phyloP scores from a whole-genome alignment of 1,140 invertebrate species.

The Hormaphis cornu region DNA sequence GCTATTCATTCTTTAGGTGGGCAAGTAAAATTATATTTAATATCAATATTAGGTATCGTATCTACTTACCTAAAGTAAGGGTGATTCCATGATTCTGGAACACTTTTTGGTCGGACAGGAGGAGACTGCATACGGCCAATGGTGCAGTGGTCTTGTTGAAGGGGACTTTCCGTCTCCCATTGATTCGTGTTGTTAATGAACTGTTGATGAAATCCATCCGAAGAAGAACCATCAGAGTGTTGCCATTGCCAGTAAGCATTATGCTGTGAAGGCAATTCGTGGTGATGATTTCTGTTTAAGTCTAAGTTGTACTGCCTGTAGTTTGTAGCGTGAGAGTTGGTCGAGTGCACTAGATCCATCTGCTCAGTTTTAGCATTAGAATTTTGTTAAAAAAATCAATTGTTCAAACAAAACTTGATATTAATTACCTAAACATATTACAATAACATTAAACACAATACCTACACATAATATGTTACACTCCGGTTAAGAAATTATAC shows the following conservation, averaged over 20 bases:
- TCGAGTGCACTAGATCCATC: neutral
- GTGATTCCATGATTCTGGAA: neutral
- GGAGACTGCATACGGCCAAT: neutral
- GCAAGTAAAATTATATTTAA: too few relatives aligned
- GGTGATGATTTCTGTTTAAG: neutral
- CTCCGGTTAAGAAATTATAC: too few relatives aligned
- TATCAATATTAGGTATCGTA: too few relatives aligned
- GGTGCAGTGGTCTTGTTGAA: too few relatives aligned
- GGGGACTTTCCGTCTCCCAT: too few relatives aligned
- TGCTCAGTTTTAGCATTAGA: too few relatives aligned
- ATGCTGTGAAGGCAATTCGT: neutral
- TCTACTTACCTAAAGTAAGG: neutral
- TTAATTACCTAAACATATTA: neutral
- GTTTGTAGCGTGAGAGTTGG: neutral
- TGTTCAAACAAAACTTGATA: neutral
- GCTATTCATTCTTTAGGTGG: too few relatives aligned
- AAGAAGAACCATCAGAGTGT: neutral
- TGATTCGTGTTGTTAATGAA: too few relatives aligned
- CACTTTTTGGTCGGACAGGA: neutral
- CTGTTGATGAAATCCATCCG: neutral
- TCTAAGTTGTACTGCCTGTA: neutral
- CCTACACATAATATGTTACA: too few relatives aligned
- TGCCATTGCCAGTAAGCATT: neutral
- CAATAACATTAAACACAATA: too few relatives aligned
- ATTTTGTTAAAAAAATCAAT: neutral